Percentiles rank a stretch among this genome's conserved stretches.
phyloP scores from a whole-genome alignment of 2,888 invertebrate genomes.

The Agonopterix heracliana region DNA sequence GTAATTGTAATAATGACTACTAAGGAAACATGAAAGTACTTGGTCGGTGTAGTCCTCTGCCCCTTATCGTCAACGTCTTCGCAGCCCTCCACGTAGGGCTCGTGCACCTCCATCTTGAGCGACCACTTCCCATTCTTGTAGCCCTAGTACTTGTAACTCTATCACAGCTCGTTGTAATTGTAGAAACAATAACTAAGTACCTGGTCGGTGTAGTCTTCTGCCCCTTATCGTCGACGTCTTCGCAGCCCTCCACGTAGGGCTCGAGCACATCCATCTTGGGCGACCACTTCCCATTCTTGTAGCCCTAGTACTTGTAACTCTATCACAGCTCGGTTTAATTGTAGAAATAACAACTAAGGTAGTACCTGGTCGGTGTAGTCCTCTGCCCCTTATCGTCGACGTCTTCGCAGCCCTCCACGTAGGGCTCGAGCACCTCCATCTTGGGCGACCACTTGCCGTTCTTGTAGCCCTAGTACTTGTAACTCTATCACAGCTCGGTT shows the following conservation, averaged over 20 bases:
- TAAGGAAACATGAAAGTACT: slow-evolving; percentile 38
- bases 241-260: slow-evolving; percentile 81
- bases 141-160: slow-evolving; percentile 79
- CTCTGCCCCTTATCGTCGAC: slow-evolving; percentile 80
- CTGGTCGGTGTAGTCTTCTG: slow-evolving; percentile 76
- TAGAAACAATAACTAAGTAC: too few relatives aligned
- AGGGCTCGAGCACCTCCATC: slow-evolving; percentile 81
- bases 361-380: slow-evolving; percentile 72
- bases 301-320: slow-evolving; percentile 78
- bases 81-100: slow-evolving; percentile 85
- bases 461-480: slow-evolving; percentile 77
- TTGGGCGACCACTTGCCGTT: slow-evolving; percentile 80
- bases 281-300: slow-evolving; percentile 79
- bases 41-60: slow-evolving; percentile 74
- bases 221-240: slow-evolving; percentile 80
- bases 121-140: slow-evolving; percentile 80
- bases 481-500: slow-evolving; percentile 56
- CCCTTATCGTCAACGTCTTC: slow-evolving; percentile 78
- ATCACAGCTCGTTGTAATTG: too few relatives aligned
- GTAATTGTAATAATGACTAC: too few relatives aligned
- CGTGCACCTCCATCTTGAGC: slow-evolving; percentile 78
- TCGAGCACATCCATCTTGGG: slow-evolving; percentile 79
- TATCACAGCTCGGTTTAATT: too few relatives aligned
- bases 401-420: too few relatives aligned
- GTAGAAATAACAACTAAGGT: too few relatives aligned